These are phyloP conservation scores for Uria lomvia DNA, from an alignment of 2,113 vertebrate genomes.

Conservation along the genomic window DNA sequence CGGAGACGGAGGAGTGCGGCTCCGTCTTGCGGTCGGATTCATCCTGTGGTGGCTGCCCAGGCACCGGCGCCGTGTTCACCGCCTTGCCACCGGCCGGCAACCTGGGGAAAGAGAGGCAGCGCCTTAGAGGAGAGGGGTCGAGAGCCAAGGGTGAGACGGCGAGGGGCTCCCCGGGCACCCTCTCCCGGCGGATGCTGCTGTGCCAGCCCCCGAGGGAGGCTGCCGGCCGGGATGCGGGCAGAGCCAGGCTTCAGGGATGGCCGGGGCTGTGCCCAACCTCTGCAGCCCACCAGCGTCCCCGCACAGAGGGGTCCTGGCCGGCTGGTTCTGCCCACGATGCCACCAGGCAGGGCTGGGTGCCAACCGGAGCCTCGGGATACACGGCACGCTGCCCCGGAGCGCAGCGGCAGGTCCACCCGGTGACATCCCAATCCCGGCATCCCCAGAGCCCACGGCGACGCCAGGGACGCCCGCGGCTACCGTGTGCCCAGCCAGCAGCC, in stretches of 20 bases:
- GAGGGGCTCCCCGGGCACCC: background rate
- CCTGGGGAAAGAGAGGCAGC: constrained; percentile 65
- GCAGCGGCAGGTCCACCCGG: accelerated
- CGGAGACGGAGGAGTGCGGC: constrained; percentile 90
- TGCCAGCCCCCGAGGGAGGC: accelerated
- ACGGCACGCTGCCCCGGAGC: background rate
- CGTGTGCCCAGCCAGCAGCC: background rate
- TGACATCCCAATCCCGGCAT: background rate
- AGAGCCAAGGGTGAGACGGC: background rate
- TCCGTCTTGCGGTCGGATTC: constrained; percentile 83
- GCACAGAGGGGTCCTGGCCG: background rate
- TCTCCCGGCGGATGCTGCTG: background rate
- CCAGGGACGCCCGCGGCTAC: background rate
- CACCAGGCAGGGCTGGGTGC: background rate
- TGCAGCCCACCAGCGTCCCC: background rate
- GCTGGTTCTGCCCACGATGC: background rate
- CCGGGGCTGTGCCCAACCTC: background rate
- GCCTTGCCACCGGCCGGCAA: constrained; percentile 85
- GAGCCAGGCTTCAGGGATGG: background rate
- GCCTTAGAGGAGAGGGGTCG: background rate
- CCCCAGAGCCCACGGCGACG: background rate
- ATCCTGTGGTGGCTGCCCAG: constrained; percentile 86
- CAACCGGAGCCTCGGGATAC: background rate
- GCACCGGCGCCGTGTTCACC: constrained; percentile 76
- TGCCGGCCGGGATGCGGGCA: background rate